phyloP scores from a whole-genome alignment of 2,797 vertebrate genomes.

The Crenuchus spilurus region DNA sequence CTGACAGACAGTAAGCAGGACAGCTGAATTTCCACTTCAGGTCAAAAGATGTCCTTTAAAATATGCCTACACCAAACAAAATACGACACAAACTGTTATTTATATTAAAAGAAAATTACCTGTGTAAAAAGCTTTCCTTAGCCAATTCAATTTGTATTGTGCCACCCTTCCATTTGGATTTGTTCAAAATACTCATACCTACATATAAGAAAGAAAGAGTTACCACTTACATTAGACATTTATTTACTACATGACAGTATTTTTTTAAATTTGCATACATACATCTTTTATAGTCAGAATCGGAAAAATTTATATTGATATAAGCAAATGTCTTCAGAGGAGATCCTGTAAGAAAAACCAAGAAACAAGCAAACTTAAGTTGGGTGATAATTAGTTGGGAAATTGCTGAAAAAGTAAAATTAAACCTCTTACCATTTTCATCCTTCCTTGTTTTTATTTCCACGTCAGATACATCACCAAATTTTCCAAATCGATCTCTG shows the following conservation, averaged over 20 bases:
- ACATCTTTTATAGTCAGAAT: conserved; percentile 87
- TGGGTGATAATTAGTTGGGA: too few relatives aligned
- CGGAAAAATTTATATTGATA: conserved; percentile 84
- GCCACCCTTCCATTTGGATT: conserved; percentile 94
- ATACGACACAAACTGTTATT: too few relatives aligned
- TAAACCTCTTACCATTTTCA: conserved; percentile 78
- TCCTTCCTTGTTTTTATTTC: conserved; percentile 89
- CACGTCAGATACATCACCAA: conserved; percentile 85
- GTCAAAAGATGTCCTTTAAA: too few relatives aligned
- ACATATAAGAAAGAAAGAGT: conserved; percentile 1
- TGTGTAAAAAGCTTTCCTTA: conserved; percentile 93
- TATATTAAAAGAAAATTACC: conserved; percentile 80
- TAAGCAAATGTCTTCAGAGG: conserved; percentile 90
- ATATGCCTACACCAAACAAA: too few relatives aligned
- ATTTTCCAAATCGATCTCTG: conserved; percentile 88
- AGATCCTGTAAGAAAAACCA: conserved; percentile 75
- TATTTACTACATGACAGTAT: not conserved
- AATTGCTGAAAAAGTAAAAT: too few relatives aligned
- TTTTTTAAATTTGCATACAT: conserved; percentile 58
- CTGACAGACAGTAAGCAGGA: too few relatives aligned
- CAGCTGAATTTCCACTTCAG: too few relatives aligned
- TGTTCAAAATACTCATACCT: conserved; percentile 90
- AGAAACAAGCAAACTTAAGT: too few relatives aligned
- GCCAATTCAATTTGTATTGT: conserved; percentile 91
- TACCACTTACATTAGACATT: not conserved